Conservation (phyloP, 2,797 vertebrate genomes). For the Pangasius macronema region DNA sequence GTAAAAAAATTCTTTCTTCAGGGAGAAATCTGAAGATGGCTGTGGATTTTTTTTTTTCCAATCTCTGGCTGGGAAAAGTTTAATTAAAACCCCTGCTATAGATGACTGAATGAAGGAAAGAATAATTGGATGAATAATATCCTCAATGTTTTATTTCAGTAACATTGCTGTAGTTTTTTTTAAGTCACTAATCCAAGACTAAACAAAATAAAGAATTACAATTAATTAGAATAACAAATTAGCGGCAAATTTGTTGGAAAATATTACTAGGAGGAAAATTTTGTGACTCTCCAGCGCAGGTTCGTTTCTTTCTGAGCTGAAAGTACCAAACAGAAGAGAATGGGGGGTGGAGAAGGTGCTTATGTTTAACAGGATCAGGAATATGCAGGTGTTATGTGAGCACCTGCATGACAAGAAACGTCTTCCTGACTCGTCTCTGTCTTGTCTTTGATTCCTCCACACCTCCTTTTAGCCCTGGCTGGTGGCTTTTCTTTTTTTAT, state of each 20-base stretch:
- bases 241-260: neutral
- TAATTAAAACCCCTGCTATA: neutral
- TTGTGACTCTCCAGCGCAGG: neutral
- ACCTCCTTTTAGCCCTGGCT: neutral
- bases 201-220: neutral
- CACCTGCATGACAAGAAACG: neutral
- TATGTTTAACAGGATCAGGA: neutral
- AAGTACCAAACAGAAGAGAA: neutral
- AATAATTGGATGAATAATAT: neutral
- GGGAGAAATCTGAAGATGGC: neutral
- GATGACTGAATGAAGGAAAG: neutral
- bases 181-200: neutral
- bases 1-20: neutral
- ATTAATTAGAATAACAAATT: too few relatives aligned
- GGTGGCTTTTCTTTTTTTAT: neutral
- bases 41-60: neutral
- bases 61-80: neutral
- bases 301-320: neutral
- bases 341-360: too few relatives aligned
- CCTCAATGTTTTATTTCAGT: neutral
- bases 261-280: neutral
- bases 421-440: neutral
- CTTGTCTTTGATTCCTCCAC: slow-evolving; percentile 7
- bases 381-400: neutral
- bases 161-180: neutral